Evolutionary conservation across 2,113 vertebrate species (phyloP), one percentile per base, ranked within the genome.

Genomic region (Calcarius ornatus): DNA sequence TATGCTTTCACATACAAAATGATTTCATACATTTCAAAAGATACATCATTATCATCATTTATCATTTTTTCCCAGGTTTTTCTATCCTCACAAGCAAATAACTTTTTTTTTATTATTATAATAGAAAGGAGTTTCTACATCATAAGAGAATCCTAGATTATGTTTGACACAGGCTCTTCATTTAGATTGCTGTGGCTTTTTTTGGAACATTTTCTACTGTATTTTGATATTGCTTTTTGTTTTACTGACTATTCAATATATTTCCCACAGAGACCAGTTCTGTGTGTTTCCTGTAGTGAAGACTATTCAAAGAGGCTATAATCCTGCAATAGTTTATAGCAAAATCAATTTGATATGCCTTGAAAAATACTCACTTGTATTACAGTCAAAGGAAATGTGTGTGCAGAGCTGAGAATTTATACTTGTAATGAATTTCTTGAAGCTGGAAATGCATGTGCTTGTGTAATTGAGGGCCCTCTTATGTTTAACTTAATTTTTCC

Each of bases 281-380:
- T 94, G 5, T 79, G 57, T 70, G 42, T 92, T 95, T 93, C 88
- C 88, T 89, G 56, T 86, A 86, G 88, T 71, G 88, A 93, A 82
- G 84, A 69, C 72, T 95, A 40, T 95, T 97, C 92, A 95, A 73
- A 96, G 75, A 45, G 64, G 40, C 86, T 85, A 81, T 88, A 90
- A 94, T 95, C 60, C 86, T 45, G 5, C 92, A 95, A 88, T 50
- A 88, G 86, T 85, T 95, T 90, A 92, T 86, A 88, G 90, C 72
- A 93, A 94, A 97, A 97, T 90, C 90, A 77, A 88, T 91, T 81
- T 88, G 71, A 48, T 92, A 90, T 88, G 88, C 81, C 63, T 90
- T 81, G 81, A 79, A 90, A 95, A 96, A 80, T 81, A 84, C 68
- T 96, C 4, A 0, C 47, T 84, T 79, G 40, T 68, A 69, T 71